Conservation (phyloP, 2,113 vertebrate species). For the Eolophus roseicapilla region DNA sequence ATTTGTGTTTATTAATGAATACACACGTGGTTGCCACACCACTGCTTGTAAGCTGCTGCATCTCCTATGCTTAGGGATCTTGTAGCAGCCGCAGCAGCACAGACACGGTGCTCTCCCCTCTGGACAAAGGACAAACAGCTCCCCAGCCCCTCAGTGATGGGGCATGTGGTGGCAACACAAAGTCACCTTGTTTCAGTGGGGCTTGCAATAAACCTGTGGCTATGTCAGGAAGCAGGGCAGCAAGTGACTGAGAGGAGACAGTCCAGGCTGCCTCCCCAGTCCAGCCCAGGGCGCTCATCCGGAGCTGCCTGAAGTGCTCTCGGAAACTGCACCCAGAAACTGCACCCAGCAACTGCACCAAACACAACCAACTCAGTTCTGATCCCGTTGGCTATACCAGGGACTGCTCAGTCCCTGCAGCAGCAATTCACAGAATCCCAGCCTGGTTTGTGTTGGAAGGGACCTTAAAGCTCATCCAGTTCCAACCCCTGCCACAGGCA, state of each 20-base stretch:
- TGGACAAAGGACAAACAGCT: neutral
- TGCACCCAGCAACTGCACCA: no score
- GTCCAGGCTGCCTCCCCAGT: fast-evolving
- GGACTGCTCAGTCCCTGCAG: fast-evolving
- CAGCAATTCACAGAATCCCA: neutral
- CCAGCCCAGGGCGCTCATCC: neutral
- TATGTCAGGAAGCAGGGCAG: neutral
- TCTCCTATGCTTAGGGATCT: fast-evolving
- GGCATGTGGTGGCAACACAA: neutral
- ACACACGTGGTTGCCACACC: neutral
- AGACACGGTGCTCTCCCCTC: fast-evolving
- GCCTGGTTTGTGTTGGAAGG: neutral
- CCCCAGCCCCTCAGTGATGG: neutral
- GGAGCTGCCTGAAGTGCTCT: neutral
- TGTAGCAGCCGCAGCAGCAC: neutral
- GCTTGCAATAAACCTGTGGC: neutral
- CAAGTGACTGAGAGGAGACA: neutral
- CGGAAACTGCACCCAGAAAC: neutral
- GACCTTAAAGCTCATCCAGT: fast-evolving
- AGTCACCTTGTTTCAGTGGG: neutral
- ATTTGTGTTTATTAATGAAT: neutral
- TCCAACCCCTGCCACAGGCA: neutral
- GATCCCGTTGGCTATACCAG: neutral
- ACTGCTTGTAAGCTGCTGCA: neutral
- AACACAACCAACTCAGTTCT: neutral